Percentiles rank a stretch among this genome's conserved stretches.
Conservation (phyloP, 2,113 vertebrate species). For the Empidonax alnorum region DNA sequence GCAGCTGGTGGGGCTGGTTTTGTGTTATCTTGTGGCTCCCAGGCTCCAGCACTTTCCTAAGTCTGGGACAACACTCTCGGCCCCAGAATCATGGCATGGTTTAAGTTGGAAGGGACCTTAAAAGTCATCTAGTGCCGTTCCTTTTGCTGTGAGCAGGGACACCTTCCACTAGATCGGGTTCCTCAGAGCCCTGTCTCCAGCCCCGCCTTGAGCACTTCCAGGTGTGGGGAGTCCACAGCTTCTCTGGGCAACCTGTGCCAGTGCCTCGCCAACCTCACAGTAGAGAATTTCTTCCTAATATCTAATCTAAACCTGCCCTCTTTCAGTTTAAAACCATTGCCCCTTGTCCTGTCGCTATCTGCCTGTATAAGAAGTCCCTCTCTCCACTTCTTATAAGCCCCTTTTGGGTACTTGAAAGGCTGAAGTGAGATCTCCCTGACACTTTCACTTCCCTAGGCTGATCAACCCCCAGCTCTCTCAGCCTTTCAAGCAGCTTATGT, state of each 20-base stretch:
- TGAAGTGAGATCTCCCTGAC: neutral
- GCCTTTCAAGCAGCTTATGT: neutral
- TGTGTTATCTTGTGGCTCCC: no score
- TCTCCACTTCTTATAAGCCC: neutral
- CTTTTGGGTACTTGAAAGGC: neutral
- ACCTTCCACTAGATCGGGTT: neutral
- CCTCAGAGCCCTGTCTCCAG: neutral
- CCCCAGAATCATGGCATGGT: no score
- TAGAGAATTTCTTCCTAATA: neutral
- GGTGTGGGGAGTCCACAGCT: neutral
- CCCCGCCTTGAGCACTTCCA: neutral
- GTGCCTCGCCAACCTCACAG: neutral
- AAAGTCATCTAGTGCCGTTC: neutral
- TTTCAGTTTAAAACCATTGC: neutral
- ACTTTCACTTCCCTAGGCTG: neutral
- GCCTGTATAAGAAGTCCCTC: neutral
- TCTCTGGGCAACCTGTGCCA: neutral
- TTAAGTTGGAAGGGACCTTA: neutral
- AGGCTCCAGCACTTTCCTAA: no score
- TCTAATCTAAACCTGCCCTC: neutral
- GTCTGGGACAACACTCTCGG: accelerated
- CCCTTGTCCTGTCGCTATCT: neutral
- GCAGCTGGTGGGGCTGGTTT: no score
- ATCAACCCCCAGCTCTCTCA: neutral
- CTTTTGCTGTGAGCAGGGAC: neutral